Conservation (phyloP, 2,888 invertebrate species). For the Micoletzkya japonica region DNA sequence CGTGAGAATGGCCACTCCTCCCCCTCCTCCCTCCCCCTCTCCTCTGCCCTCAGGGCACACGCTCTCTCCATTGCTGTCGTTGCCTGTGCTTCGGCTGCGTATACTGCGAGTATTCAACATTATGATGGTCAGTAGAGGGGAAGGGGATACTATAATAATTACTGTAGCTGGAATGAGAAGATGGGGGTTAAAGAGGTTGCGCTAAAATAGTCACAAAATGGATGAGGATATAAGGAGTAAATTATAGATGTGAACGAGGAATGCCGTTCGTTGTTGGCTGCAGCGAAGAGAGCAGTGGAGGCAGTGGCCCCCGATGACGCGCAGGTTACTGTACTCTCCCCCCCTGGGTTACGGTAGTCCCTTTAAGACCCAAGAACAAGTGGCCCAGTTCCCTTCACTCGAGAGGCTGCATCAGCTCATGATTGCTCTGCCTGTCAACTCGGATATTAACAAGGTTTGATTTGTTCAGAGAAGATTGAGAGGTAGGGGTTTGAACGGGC, state of each 20-base stretch:
- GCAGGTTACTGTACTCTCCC: neutral
- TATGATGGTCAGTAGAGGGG: slow-evolving; percentile 45
- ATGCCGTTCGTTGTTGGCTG: slow-evolving; percentile 42
- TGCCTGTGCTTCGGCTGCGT: slow-evolving; percentile 79
- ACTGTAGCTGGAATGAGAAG: too few species aligned
- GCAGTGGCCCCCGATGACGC: slow-evolving; percentile 31
- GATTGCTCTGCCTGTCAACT: slow-evolving; percentile 45
- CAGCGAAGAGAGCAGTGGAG: slow-evolving; percentile 35
- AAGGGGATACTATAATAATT: too few species aligned
- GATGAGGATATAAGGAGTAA: neutral
- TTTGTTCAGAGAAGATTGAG: too few species aligned
- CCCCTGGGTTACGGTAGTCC: neutral
- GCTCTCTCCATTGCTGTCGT: slow-evolving; percentile 72
- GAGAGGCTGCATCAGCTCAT: slow-evolving; percentile 41
- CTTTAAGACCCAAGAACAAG: too few species aligned
- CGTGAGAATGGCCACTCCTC: too few species aligned
- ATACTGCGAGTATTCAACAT: slow-evolving; percentile 70
- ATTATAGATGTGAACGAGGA: slow-evolving; percentile 51
- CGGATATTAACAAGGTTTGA: slow-evolving; percentile 48
- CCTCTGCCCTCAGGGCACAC: slow-evolving; percentile 69
- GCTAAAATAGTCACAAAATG: too few species aligned
- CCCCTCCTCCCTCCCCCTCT: slow-evolving; percentile 24
- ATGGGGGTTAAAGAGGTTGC: too few species aligned
- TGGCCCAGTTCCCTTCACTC: slow-evolving; percentile 27
- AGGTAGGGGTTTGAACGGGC: neutral